Conservation (phyloP, 2,888 invertebrate species). For the Opisthograptis luteolata region DNA sequence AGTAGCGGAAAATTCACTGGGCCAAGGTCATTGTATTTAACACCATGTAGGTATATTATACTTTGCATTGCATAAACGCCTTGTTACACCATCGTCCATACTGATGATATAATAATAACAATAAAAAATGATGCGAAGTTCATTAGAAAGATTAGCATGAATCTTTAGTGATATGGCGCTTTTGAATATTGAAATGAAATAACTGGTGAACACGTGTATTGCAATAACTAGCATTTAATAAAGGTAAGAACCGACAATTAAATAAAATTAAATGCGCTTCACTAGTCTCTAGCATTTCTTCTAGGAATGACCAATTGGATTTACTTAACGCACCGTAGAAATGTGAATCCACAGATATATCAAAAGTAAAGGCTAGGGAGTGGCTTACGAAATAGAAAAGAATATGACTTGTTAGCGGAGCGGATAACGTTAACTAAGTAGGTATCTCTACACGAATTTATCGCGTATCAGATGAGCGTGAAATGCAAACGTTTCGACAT, state of each 20-base stretch:
- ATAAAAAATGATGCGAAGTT: too few species aligned
- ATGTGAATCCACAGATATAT: constrained; percentile 8
- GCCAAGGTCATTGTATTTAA: constrained; percentile 51
- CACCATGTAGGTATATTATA: constrained; percentile 9
- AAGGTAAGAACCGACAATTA: background rate
- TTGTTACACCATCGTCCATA: constrained; percentile 7
- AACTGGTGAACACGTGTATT: background rate
- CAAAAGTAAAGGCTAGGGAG: constrained; percentile 3
- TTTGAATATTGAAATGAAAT: constrained; percentile 6
- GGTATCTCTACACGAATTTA: constrained; percentile 48
- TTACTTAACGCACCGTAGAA: background rate
- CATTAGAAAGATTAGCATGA: constrained; percentile 20
- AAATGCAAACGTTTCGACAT: constrained; percentile 56
- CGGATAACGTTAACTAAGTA: constrained; percentile 32
- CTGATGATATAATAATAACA: constrained; percentile 17
- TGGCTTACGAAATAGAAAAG: constrained; percentile 12
- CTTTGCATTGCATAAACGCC: constrained; percentile 7
- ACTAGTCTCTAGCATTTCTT: background rate
- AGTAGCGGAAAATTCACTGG: constrained; percentile 50
- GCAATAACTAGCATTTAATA: background rate
- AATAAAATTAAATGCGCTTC: background rate
- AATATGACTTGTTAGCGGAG: constrained; percentile 31
- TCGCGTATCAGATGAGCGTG: constrained; percentile 55
- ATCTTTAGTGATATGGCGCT: constrained; percentile 8
- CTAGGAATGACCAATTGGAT: constrained; percentile 1